Evolutionary conservation across 2,113 vertebrate genomes (phyloP).

Genomic region (Lepus americanus): DNA sequence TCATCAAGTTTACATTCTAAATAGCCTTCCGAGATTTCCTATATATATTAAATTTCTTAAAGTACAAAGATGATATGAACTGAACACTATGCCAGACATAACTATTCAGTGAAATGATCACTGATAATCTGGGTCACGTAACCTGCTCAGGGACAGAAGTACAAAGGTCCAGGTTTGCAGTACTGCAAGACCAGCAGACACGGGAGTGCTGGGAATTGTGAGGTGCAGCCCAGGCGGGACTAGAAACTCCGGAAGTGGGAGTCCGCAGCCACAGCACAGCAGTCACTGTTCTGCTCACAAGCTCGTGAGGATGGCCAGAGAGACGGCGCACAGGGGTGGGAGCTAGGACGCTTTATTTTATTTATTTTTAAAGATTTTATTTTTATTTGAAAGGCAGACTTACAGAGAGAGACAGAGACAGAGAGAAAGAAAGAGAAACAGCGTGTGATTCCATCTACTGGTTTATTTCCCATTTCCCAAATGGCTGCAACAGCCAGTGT

Average conservation of each 20-base stretch:
- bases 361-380: too few species aligned
- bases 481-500: too few species aligned
- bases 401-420: too few species aligned
- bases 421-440: too few species aligned
- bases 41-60: neutral
- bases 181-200: neutral
- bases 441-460: too few species aligned
- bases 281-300: neutral
- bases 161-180: neutral
- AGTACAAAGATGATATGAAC: neutral
- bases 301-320: neutral
- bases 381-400: too few species aligned
- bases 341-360: too few species aligned
- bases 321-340: rapidly evolving
- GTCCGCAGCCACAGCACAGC: neutral
- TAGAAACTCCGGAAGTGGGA: neutral
- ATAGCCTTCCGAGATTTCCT: neutral
- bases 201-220: neutral
- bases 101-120: neutral
- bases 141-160: neutral
- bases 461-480: too few species aligned
- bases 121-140: neutral
- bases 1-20: neutral
- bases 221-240: neutral
- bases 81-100: neutral